phyloP scores from a whole-genome alignment of 2,888 invertebrate species.

The Orthosia incerta region DNA sequence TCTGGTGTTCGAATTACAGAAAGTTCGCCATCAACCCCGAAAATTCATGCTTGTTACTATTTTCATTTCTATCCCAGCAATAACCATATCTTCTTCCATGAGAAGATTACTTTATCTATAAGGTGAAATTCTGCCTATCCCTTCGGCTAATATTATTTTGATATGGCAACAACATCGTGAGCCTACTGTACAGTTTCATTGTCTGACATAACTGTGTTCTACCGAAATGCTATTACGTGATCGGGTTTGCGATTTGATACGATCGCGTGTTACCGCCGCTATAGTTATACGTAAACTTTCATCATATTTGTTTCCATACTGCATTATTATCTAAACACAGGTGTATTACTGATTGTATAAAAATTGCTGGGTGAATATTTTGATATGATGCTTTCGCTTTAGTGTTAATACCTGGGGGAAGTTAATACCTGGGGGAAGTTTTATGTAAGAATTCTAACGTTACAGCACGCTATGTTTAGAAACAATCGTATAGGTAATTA shows the following conservation, averaged over 20 bases:
- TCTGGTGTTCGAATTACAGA: too few relatives aligned
- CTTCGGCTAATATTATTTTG: background rate
- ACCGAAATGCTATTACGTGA: constrained; percentile 68
- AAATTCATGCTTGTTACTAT: background rate
- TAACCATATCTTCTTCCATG: too few relatives aligned
- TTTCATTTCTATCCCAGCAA: background rate
- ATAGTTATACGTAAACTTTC: constrained; percentile 53
- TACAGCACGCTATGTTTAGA: background rate
- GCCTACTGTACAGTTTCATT: constrained; percentile 33
- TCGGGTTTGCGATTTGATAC: constrained; percentile 56
- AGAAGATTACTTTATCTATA: background rate
- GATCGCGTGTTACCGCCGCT: constrained; percentile 56
- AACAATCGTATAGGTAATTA: background rate
- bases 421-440: background rate
- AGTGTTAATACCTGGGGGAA: background rate
- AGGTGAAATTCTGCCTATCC: too few relatives aligned
- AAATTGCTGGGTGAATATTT: constrained; percentile 16
- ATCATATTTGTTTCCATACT: constrained; percentile 49
- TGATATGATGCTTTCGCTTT: constrained; percentile 8
- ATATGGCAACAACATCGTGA: constrained; percentile 8
- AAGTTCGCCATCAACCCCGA: too few relatives aligned
- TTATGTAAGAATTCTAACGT: background rate
- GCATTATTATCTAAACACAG: constrained; percentile 37
- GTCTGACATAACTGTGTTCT: constrained; percentile 53
- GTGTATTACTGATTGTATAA: constrained; percentile 14